Percentiles rank a stretch among this genome's conserved stretches.
Evolutionary conservation across 2,113 vertebrate genomes (phyloP).

Genomic region (Xenus cinereus): DNA sequence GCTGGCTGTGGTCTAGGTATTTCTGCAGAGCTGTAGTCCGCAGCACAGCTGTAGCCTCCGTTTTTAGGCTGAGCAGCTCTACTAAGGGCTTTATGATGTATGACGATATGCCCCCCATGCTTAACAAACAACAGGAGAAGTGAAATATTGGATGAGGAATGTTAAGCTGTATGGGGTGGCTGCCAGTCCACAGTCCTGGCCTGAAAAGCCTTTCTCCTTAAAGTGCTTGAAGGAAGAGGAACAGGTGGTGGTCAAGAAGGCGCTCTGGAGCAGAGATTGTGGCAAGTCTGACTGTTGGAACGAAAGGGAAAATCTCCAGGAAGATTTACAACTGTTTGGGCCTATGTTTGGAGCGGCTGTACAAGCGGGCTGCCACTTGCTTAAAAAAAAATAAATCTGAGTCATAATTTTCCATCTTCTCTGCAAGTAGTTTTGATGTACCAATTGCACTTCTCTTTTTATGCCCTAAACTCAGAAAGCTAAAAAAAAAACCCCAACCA

Average conservation of each 20-base stretch:
- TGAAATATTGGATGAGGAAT: conserved; percentile 18
- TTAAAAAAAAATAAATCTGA: background rate
- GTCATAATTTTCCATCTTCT: background rate
- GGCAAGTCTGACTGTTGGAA: background rate
- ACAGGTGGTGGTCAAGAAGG: conserved; percentile 30
- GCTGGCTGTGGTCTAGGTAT: background rate
- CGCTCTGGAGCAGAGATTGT: background rate
- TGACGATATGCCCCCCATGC: background rate
- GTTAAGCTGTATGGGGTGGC: background rate
- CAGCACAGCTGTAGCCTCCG: conserved; percentile 34
- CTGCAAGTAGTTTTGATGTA: background rate
- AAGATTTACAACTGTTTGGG: background rate
- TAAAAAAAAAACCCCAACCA: no score
- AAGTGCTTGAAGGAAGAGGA: background rate
- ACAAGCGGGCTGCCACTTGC: background rate
- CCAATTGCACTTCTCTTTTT: background rate
- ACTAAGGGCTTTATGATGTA: background rate
- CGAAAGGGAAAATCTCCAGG: background rate
- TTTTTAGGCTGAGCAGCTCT: conserved; percentile 21
- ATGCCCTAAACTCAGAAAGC: background rate
- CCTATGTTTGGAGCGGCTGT: background rate
- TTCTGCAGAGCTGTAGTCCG: background rate
- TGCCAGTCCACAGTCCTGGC: background rate
- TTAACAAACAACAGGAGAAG: background rate
- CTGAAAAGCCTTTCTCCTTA: background rate